Evolutionary conservation across 2,888 invertebrate species (phyloP).

Genomic region (Seira ritae): DNA sequence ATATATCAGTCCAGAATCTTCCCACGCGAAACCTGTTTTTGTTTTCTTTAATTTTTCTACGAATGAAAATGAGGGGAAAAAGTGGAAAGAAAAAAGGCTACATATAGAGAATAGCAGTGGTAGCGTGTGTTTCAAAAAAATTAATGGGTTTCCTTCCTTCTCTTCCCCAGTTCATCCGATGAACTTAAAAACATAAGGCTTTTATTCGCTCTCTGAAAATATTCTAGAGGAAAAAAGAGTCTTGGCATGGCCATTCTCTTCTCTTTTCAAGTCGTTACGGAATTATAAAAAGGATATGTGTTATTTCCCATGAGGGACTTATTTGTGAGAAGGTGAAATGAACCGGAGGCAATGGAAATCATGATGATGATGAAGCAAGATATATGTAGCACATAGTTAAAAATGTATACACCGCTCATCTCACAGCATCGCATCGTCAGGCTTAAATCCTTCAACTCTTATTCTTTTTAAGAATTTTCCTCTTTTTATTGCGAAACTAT

Average conservation of each 20-base stretch:
- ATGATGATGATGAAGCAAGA: constrained; percentile 9
- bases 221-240: too few relatives aligned
- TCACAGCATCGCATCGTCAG: neutral
- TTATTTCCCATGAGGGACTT: constrained; percentile 45
- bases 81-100: too few relatives aligned
- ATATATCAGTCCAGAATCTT: too few relatives aligned
- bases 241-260: constrained; percentile 21
- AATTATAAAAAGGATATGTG: constrained; percentile 47
- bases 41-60: too few relatives aligned
- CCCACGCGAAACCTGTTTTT: too few relatives aligned
- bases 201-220: too few relatives aligned
- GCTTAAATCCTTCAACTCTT: neutral
- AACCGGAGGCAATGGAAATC: constrained; percentile 34
- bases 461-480: neutral
- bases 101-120: too few relatives aligned
- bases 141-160: too few relatives aligned
- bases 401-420: neutral
- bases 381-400: neutral
- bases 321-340: constrained; percentile 48
- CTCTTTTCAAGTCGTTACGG: constrained; percentile 53
- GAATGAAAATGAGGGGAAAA: too few relatives aligned
- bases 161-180: too few relatives aligned
- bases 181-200: too few relatives aligned
- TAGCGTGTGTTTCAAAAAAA: too few relatives aligned
- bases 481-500: constrained; percentile 14